Base-by-base conservation (phyloP, 92 coral and sea anemone species). In the Galaxea fascicularis region DNA sequence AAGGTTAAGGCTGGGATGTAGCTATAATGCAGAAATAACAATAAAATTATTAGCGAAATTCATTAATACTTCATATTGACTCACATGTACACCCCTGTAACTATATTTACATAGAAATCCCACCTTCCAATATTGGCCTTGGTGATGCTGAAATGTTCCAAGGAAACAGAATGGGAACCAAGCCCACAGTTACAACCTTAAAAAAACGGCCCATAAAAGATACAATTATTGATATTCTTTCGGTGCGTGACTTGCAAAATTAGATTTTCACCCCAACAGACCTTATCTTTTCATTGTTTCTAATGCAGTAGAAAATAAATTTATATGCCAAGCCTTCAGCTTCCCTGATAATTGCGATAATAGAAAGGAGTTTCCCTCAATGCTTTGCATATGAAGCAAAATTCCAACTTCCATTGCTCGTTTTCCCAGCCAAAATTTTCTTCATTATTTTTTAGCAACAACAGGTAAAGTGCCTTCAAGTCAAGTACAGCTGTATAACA, bases 161-260 rank as follows among this genome's bases (percentile, higher is more conserved):
- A 30, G 29, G 86, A 87, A 73, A 87, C 82, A 26, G 90, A 24
- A 63, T 80, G 74, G 20, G 86, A 71, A 72, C 90, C 86, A 66
- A 87, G 53, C 4, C 80, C 81, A 80, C 90, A 87, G 16, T 69
- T 57, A 46, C 90, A 87, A 26, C 64, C 73, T 83, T 85, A 21
- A 45, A 13, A 10, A 28, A 17, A 6, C 6, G 17, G 22, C 16
- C 22, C 16, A 18, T 14, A 4, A 15, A 54, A 54, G 21, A 54
- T 54, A 15, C 6, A 17, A 15, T 49, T 49, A 15, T 49, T 49
- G 7, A 49, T 49, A 54, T 20, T 54, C 7, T 4, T 2, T 10
- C 13, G 4, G 29, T 8, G 30, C 4, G 8, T 15, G 60, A 15
- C n/a, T 17, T 54, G 0, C 18, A 17, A 54, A 13, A 54, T 15